A percentile compares a stretch with the other conserved stretches of the same genome.
Evolutionary conservation across 2,797 vertebrate species (phyloP).

Genomic region (Threskiornis aethiopicus): DNA sequence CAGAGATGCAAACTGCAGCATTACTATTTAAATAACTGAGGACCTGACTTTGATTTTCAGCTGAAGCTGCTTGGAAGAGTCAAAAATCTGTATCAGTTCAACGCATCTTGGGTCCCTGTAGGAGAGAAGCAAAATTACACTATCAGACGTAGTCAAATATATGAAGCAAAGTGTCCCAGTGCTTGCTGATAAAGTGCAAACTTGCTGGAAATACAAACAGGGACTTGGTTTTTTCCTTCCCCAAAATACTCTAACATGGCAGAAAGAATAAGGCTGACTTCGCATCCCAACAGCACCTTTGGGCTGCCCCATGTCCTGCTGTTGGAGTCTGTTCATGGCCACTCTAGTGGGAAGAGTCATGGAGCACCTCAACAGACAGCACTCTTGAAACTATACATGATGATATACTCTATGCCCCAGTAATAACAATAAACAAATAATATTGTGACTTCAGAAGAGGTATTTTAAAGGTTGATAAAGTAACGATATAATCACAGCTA

Average conservation of each 20-base stretch:
- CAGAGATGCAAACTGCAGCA: conserved; percentile 23
- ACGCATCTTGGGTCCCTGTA: neutral
- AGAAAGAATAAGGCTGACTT: neutral
- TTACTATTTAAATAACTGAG: neutral
- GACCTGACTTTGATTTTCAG: conserved; percentile 10
- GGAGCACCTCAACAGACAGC: neutral
- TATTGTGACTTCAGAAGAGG: neutral
- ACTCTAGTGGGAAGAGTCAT: neutral
- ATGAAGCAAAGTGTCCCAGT: neutral
- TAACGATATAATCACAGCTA: neutral
- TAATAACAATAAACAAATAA: neutral
- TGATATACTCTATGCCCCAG: neutral
- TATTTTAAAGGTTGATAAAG: neutral
- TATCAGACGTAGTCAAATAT: neutral
- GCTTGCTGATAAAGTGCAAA: neutral
- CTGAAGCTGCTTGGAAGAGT: neutral
- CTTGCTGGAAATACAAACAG: neutral
- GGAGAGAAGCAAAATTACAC: neutral
- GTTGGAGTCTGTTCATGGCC: neutral
- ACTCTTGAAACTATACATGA: neutral
- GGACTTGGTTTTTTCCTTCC: accelerated
- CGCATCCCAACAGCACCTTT: neutral
- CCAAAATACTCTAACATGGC: neutral
- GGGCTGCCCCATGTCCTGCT: neutral
- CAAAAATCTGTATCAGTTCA: neutral